phyloP scores from a whole-genome alignment of 2,888 invertebrate species.

The Caenorhabditis sinica region DNA sequence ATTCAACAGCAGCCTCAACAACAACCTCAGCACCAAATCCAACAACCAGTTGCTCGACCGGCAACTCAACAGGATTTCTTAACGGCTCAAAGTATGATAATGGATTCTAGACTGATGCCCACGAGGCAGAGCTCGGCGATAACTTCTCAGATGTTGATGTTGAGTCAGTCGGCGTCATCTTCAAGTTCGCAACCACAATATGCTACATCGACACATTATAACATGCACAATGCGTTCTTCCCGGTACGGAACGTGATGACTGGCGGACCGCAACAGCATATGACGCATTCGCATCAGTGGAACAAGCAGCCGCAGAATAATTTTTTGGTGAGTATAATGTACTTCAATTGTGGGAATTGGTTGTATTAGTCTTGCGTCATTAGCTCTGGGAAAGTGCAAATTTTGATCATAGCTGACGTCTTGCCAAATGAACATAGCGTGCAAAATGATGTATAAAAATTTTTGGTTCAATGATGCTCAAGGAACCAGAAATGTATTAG shows the following conservation, averaged over 20 bases:
- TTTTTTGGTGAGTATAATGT: conserved; percentile 41
- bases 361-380: too few species aligned
- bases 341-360: too few species aligned
- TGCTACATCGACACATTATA: conserved; percentile 65
- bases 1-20: conserved; percentile 34
- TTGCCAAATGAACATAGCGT: too few species aligned
- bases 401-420: too few species aligned
- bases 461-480: too few species aligned
- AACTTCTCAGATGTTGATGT: conserved; percentile 74
- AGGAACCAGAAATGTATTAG: too few species aligned
- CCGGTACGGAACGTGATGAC: conserved; percentile 24
- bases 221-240: conserved; percentile 42
- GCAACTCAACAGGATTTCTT: conserved; percentile 47
- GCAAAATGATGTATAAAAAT: too few species aligned
- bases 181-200: conserved; percentile 66
- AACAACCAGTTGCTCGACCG: conserved; percentile 39
- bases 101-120: conserved; percentile 68
- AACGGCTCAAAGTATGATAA: conserved; percentile 33
- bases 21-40: conserved; percentile 42
- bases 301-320: conserved; percentile 40
- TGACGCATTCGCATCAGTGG: conserved; percentile 41
- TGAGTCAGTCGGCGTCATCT: conserved; percentile 55
- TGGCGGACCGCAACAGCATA: conserved; percentile 9
- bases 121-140: conserved; percentile 71
- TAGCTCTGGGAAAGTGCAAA: too few species aligned